These are phyloP conservation scores for Penaeus japonicus DNA, from an alignment of 1,140 invertebrate genomes.

Conservation along the genomic window DNA sequence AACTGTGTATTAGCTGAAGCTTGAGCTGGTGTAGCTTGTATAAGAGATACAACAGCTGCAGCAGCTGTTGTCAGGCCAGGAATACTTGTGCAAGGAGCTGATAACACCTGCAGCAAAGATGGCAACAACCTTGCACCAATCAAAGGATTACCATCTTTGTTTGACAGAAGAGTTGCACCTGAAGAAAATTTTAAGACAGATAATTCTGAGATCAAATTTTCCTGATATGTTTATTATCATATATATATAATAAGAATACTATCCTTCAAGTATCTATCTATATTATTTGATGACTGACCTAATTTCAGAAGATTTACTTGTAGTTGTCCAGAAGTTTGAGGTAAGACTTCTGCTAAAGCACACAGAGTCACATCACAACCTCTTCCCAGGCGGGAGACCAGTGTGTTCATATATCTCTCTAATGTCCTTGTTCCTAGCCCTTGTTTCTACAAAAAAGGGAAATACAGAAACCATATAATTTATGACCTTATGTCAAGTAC, in stretches of 20 bases:
- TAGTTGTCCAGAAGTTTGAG: constrained; percentile 25
- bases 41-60: constrained; percentile 49
- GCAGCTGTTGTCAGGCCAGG: constrained; percentile 52
- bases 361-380: constrained; percentile 52
- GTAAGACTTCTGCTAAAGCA: constrained; percentile 47
- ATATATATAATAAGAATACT: too few relatives aligned
- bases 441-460: constrained; percentile 18
- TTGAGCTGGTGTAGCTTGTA: constrained; percentile 50
- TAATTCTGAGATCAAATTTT: too few relatives aligned
- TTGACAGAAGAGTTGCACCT: constrained; percentile 44
- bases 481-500: too few relatives aligned
- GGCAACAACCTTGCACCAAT: constrained; percentile 50
- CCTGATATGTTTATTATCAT: too few relatives aligned
- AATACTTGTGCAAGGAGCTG: constrained; percentile 44
- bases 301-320: constrained; percentile 42
- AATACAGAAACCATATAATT: too few relatives aligned
- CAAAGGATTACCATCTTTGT: constrained; percentile 54
- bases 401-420: constrained; percentile 19
- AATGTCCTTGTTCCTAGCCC: constrained; percentile 44
- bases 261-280: too few relatives aligned
- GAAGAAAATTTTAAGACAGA: neutral
- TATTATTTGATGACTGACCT: neutral
- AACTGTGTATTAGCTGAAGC: constrained; percentile 46
- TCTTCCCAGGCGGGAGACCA: constrained; percentile 42
- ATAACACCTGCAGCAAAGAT: constrained; percentile 53